Percentiles rank a stretch among this genome's conserved stretches.
These are phyloP conservation scores for Capricornis sumatraensis DNA, from an alignment of 2,113 vertebrate genomes.

Conservation along the genomic window DNA sequence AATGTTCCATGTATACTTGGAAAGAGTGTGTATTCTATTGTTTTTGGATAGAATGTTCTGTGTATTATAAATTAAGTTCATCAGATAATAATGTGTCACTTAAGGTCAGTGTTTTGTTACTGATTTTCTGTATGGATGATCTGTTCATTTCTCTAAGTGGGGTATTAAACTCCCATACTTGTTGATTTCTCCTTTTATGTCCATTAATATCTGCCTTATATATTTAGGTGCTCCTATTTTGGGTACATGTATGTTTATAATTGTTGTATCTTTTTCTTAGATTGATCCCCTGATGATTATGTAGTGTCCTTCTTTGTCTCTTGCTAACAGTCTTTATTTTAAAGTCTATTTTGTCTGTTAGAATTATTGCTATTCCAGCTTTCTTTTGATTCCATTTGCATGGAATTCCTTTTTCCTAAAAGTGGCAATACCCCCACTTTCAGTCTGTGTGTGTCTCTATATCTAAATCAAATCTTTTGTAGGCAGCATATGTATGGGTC, in stretches of 20 bases:
- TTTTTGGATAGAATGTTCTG: background rate
- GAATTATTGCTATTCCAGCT: background rate
- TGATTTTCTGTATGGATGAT: background rate
- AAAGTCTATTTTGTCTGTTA: background rate
- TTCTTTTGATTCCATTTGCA: background rate
- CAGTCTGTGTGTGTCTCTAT: background rate
- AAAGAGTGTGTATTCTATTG: background rate
- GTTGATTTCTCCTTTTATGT: background rate
- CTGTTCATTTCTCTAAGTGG: background rate
- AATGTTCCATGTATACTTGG: background rate
- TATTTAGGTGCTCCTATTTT: background rate
- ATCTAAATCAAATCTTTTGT: background rate
- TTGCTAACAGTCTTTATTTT: background rate
- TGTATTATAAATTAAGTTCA: background rate
- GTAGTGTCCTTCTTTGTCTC: background rate
- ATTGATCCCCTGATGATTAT: background rate
- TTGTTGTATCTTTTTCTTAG: background rate
- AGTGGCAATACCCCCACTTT: background rate
- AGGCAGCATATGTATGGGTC: background rate
- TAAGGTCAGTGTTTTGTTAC: background rate
- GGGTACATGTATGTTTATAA: background rate
- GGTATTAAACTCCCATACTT: background rate
- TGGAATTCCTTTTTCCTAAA: background rate
- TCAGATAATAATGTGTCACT: background rate
- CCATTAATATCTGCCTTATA: background rate